Evolutionary conservation across 2,888 invertebrate species (phyloP).

Genomic region (Linnaemya tessellans): DNA sequence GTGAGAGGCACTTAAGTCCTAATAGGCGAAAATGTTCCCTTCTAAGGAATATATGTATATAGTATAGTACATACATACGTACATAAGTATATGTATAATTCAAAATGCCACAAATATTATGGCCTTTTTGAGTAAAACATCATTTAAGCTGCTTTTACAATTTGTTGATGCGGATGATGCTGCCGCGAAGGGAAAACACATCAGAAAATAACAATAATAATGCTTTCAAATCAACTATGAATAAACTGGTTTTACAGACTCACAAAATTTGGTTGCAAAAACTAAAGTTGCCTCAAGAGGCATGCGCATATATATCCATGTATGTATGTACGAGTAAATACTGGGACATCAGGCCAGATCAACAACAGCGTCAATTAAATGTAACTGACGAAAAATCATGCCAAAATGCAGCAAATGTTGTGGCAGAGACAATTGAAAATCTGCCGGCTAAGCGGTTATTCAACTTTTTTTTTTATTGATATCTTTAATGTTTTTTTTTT

Average conservation of each 20-base stretch:
- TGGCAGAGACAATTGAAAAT: constrained; percentile 53
- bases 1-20: no score
- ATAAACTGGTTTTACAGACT: constrained; percentile 56
- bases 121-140: background rate
- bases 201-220: constrained; percentile 30
- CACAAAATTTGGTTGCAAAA: constrained; percentile 5
- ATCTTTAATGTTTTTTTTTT: constrained; percentile 27
- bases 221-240: constrained; percentile 12
- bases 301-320: background rate
- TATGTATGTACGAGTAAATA: background rate
- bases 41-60: no score
- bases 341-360: constrained; percentile 17
- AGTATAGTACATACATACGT: no score
- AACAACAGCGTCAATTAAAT: constrained; percentile 53
- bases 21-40: no score
- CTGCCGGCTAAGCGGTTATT: constrained; percentile 71
- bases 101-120: constrained; percentile 17
- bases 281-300: no score
- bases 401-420: constrained; percentile 33
- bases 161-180: constrained; percentile 65
- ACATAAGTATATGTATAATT: no score
- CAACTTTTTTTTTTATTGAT: constrained; percentile 60
- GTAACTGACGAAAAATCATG: constrained; percentile 48
- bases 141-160: constrained; percentile 13
- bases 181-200: constrained; percentile 15